Percentiles rank a stretch among this genome's conserved stretches.
Conservation (phyloP, 2,113 vertebrate species). For the Thamnaconus septentrionalis region DNA sequence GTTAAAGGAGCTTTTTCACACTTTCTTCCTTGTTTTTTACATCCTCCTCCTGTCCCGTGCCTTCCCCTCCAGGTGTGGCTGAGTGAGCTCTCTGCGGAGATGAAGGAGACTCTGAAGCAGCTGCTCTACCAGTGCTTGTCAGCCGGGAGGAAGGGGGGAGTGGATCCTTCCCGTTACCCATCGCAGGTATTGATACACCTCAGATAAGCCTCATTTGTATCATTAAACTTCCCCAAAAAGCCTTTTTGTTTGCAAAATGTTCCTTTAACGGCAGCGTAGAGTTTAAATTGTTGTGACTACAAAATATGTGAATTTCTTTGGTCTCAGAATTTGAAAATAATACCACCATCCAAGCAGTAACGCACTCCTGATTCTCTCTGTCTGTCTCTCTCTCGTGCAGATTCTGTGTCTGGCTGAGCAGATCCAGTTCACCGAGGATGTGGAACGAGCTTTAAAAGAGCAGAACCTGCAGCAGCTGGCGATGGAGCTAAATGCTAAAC, state of each 20-base stretch:
- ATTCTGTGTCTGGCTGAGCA: constrained; percentile 93
- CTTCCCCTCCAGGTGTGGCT: constrained; percentile 84
- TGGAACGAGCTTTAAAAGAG: constrained; percentile 84
- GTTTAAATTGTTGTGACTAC: neutral
- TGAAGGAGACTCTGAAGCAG: constrained; percentile 91
- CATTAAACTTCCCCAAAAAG: neutral
- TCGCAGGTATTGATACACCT: constrained; percentile 82
- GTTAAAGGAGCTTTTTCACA: neutral
- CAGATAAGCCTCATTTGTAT: neutral
- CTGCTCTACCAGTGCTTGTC: constrained; percentile 86
- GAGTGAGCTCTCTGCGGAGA: constrained; percentile 85
- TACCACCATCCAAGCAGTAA: neutral
- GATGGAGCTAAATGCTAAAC: constrained; percentile 83
- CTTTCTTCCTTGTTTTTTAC: neutral
- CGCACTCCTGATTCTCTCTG: neutral
- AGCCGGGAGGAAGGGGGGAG: constrained; percentile 79
- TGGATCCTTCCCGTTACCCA: constrained; percentile 89
- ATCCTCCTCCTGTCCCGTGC: neutral
- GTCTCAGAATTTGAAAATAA: neutral
- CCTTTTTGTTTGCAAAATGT: neutral
- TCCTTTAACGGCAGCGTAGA: neutral
- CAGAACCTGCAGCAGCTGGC: constrained; percentile 87
- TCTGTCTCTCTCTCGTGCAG: constrained; percentile 60
- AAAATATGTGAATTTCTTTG: neutral
- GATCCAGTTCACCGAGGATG: constrained; percentile 95